These are phyloP conservation scores for Montipora foliosa DNA, from an alignment of 64 coral and sea anemone genomes.

Conservation along the genomic window DNA sequence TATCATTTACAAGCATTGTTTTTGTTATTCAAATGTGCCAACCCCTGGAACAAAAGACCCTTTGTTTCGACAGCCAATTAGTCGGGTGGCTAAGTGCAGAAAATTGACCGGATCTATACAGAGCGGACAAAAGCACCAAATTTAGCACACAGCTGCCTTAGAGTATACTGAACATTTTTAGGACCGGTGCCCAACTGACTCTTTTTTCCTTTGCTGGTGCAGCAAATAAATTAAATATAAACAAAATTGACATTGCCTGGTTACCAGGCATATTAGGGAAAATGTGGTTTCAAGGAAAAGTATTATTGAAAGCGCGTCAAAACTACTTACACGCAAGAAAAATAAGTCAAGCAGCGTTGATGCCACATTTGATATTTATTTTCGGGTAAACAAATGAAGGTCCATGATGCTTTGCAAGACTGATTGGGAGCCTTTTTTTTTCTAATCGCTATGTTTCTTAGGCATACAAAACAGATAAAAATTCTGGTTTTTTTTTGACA, in stretches of 20 bases:
- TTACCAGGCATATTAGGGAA: neutral
- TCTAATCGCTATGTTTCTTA: neutral
- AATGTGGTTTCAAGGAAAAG: neutral
- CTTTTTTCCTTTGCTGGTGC: neutral
- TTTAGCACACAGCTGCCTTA: no score
- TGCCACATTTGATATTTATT: neutral
- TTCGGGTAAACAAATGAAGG: neutral
- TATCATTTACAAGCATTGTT: no score
- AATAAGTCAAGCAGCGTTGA: neutral
- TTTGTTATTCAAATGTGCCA: no score
- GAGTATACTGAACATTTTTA: no score
- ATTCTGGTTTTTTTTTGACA: neutral
- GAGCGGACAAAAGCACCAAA: neutral
- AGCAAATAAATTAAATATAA: neutral
- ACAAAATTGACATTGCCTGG: neutral
- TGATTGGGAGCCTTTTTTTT: neutral
- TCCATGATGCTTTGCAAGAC: neutral
- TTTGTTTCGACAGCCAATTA: no score
- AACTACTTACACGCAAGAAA: neutral
- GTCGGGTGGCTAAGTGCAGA: neutral
- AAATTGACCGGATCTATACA: slow-evolving; percentile 1
- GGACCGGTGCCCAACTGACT: no score
- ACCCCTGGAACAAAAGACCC: no score
- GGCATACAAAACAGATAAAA: neutral
- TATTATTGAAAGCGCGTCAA: neutral